Evolutionary conservation across 2,113 vertebrate species (phyloP).

Genomic region (Trichomycterus rosablanca): DNA sequence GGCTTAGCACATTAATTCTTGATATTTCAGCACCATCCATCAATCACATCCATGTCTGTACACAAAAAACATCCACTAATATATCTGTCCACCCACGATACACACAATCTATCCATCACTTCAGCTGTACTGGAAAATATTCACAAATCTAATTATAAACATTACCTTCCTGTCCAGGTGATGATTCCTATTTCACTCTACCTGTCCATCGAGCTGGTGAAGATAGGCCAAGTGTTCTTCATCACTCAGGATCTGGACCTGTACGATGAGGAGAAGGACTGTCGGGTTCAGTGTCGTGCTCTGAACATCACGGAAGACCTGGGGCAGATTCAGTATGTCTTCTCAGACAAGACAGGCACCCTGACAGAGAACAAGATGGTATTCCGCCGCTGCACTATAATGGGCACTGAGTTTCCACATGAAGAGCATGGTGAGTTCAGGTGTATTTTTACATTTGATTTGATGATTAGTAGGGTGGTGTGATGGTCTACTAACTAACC

Average conservation of each 20-base stretch:
- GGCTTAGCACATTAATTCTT: too few relatives aligned
- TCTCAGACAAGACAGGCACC: slow-evolving; percentile 96
- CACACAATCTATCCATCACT: neutral
- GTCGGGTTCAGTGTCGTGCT: slow-evolving; percentile 80
- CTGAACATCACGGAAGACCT: slow-evolving; percentile 96
- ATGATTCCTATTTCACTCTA: slow-evolving; percentile 93
- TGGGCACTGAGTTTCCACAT: slow-evolving; percentile 86
- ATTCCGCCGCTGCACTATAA: slow-evolving; percentile 86
- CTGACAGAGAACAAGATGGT: slow-evolving; percentile 98
- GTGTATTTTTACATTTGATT: neutral
- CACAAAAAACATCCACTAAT: too few relatives aligned
- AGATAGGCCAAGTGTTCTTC: slow-evolving; percentile 90
- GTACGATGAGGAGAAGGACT: slow-evolving; percentile 81
- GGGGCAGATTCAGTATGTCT: slow-evolving; percentile 91
- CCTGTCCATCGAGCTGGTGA: slow-evolving; percentile 91
- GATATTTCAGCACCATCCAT: too few relatives aligned
- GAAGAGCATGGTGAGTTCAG: slow-evolving; percentile 76
- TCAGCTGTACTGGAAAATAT: neutral
- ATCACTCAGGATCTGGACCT: slow-evolving; percentile 87
- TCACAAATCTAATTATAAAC: neutral
- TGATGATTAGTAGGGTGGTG: too few relatives aligned
- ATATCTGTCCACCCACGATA: too few relatives aligned
- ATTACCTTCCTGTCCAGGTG: slow-evolving; percentile 65
- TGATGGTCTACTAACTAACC: too few relatives aligned
- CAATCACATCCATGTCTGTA: too few relatives aligned